phyloP scores from a whole-genome alignment of 2,888 invertebrate species.

The Neoaliturus tenellus region DNA sequence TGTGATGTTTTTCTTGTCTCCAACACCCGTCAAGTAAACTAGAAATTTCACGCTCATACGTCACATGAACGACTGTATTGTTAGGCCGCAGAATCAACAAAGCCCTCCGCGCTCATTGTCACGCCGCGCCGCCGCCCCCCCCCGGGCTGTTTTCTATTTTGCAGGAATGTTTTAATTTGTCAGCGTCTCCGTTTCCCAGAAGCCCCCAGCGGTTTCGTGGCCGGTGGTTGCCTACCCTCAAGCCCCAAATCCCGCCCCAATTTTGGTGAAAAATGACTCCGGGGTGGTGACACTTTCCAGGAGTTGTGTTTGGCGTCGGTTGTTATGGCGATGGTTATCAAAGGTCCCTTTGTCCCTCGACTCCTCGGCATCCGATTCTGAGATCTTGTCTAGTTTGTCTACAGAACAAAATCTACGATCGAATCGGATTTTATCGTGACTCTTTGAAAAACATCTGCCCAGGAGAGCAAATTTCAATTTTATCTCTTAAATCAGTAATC shows the following conservation, averaged over 20 bases:
- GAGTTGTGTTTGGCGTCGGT: not conserved
- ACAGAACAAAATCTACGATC: not conserved
- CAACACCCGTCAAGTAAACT: not conserved
- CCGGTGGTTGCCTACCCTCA: not conserved
- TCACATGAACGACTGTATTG: not conserved
- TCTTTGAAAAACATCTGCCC: too few relatives aligned
- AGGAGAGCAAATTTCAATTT: too few relatives aligned
- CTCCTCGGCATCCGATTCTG: not conserved
- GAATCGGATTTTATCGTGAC: too few relatives aligned
- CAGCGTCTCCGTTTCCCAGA: slow-evolving; percentile 2
- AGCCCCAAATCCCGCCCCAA: not conserved
- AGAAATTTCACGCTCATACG: not conserved
- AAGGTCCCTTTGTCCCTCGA: not conserved
- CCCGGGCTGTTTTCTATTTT: not conserved
- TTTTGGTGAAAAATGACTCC: slow-evolving; percentile 14
- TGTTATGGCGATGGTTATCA: slow-evolving; percentile 5
- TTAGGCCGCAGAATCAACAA: not conserved
- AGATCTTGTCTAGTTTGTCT: not conserved
- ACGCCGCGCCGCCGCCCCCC: not conserved
- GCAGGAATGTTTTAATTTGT: slow-evolving; percentile 30
- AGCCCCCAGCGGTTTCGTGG: not conserved
- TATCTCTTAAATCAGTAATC: too few relatives aligned
- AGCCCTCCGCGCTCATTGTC: not conserved
- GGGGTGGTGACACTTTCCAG: slow-evolving; percentile 8
- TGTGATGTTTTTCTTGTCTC: too few relatives aligned